Base-by-base conservation (phyloP, 2,888 invertebrate genomes). In the Dynastes tityus region DNA sequence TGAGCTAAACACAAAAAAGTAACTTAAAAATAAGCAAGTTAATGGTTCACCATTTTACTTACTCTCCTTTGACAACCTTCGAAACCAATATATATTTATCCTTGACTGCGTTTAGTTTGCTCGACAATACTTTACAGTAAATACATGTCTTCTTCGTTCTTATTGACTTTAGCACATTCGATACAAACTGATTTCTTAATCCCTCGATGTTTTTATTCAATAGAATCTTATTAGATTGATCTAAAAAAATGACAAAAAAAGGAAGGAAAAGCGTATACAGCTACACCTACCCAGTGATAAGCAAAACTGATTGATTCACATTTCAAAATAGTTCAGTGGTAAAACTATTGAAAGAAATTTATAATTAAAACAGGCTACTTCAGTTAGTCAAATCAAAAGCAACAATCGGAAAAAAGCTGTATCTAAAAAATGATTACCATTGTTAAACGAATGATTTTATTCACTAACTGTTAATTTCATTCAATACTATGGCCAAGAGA, bases 71-170 rank as follows among this genome's bases (percentile, higher is more conserved):
- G 16, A 40, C 11, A 29, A 55, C 49, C 37, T 53, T 74, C 4
- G 40, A 37, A 27, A 74, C 55, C 37, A 86, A 78, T 55, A 93
- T 92, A 32, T 94, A 89, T 87, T 91, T 92, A 80, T 92, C 92
- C 74, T 92, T 92, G 37, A 92, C 88, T 29, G 91, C 90, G 40
- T 91, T 91, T 0, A 94, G 89, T 87, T 90, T 92, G 2, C 90
- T 88, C 9, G 93, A 87, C 55, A 86, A 85, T 49, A 86, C 83
- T 45, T 87, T 88, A 84, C 94, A 94, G 84, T 90, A 90, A 1
- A 90, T 85, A 84, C 94, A 94, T 51, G 83, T 85, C 84, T 90
- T 91, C 0, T 87, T 84, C 3, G 88, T 79, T 81, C 88, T 90
- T 3, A 91, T 75, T 51, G 83, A 82, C 58, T 83, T 85, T 45